Evolutionary conservation across 1,140 invertebrate species (phyloP).

Genomic region (Diploscapter pachys): DNA sequence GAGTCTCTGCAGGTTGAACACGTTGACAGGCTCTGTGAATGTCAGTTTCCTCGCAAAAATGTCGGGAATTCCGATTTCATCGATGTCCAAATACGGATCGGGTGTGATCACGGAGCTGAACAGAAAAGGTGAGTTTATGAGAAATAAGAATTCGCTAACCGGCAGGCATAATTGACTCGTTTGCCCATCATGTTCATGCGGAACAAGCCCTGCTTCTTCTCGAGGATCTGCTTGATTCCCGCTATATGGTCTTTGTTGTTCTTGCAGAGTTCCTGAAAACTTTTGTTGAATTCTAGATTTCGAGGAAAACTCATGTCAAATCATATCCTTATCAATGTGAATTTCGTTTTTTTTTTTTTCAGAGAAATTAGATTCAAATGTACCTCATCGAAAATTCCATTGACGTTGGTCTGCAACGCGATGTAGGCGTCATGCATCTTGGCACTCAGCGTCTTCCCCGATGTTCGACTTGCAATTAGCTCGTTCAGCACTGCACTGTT

Average conservation of each 20-base stretch:
- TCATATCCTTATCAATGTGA: background rate
- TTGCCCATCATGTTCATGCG: conserved; percentile 99
- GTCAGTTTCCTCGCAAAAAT: conserved; percentile 87
- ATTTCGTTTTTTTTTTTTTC: background rate
- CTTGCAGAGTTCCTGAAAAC: too few relatives aligned
- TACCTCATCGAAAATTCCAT: conserved; percentile 62
- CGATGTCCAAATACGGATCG: conserved; percentile 89
- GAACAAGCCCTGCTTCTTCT: conserved; percentile 95
- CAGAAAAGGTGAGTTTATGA: too few relatives aligned
- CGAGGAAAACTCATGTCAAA: too few relatives aligned
- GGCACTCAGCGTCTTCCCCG: conserved; percentile 59
- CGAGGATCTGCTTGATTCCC: conserved; percentile 72
- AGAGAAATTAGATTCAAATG: conserved; percentile 35
- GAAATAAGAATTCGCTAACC: conserved; percentile 57
- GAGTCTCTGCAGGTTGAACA: conserved; percentile 81
- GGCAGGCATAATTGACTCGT: conserved; percentile 90
- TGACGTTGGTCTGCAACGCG: conserved; percentile 62
- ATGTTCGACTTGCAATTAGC: conserved; percentile 34
- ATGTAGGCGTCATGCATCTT: conserved; percentile 63
- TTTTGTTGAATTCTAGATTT: too few relatives aligned
- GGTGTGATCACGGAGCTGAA: conserved; percentile 86
- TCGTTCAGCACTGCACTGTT: conserved; percentile 11
- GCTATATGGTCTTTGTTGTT: background rate
- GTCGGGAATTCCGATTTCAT: conserved; percentile 95
- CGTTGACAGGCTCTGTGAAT: conserved; percentile 85